Conservation (phyloP, 2,797 vertebrate genomes). For the Notolabrus celidotus region DNA sequence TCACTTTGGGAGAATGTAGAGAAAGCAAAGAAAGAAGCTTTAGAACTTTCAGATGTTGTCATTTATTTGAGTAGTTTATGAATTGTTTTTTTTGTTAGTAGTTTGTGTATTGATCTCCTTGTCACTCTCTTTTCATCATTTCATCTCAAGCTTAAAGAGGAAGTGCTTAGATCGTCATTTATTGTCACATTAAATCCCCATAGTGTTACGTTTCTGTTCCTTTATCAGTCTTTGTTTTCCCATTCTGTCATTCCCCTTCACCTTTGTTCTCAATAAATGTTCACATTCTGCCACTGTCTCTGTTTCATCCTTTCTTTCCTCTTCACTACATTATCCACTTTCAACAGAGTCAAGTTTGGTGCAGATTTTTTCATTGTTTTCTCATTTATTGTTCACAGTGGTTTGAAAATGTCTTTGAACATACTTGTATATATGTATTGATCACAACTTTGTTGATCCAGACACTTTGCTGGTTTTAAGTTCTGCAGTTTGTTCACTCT, state of each 20-base stretch:
- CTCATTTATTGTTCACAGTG: too few relatives aligned
- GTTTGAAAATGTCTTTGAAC: too few relatives aligned
- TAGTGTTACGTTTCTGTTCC: not conserved
- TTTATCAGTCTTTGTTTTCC: slow-evolving; percentile 25
- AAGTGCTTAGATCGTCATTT: not conserved
- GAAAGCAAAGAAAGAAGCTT: slow-evolving; percentile 20
- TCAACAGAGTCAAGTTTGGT: not conserved
- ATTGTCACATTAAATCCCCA: not conserved
- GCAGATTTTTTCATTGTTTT: not conserved
- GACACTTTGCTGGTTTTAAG: not conserved
- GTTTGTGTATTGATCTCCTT: not conserved
- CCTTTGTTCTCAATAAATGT: slow-evolving; percentile 69
- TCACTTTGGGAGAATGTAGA: slow-evolving; percentile 1
- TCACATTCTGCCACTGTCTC: slow-evolving; percentile 43
- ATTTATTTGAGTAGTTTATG: not conserved
- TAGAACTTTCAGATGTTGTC: slow-evolving; percentile 1
- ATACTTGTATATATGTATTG: too few relatives aligned
- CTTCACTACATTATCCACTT: slow-evolving; percentile 7
- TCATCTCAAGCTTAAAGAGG: not conserved
- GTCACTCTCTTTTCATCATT: not conserved
- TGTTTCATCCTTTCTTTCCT: slow-evolving; percentile 51
- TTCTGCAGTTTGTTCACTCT: not conserved
- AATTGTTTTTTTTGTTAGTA: slow-evolving; percentile 1
- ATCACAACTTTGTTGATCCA: not conserved
- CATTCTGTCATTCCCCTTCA: slow-evolving; percentile 43